Evolutionary conservation across 2,113 vertebrate genomes (phyloP), one percentile per base, ranked within the genome.

Genomic region (Melanerpes formicivorus): DNA sequence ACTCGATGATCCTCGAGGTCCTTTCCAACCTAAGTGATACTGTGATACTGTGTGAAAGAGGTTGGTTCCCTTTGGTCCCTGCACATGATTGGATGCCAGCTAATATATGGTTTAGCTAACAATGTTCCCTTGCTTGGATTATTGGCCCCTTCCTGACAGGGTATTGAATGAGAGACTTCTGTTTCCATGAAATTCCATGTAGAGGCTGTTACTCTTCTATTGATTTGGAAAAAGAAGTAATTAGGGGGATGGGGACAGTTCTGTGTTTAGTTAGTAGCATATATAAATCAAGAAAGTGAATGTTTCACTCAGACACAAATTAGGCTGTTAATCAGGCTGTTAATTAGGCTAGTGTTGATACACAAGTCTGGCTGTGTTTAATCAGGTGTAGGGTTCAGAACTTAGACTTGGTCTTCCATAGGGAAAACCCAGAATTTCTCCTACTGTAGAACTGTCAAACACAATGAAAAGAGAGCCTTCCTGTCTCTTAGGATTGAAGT

Each of bases 271-370:
- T 69, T 85, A 71, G 48, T 59, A 71, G 94, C 26, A 40, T 32
- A 50, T 30, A 77, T 55, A 30, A 92, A 84, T 73, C 14, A 87
- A 50, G 46, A 63, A 64, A 37, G 80, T 46, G 65, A 67, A 88
- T 62, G 65, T 66, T 88, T 96, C 18, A 48, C 27, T 85, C 67
- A 59, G 71, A 59, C 18, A 5, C 56, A 87, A 87, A 79, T 90
- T 81, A 83, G 50, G 27, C 56, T 81, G 83, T 84, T 95, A 85
- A 75, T 90, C 80, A 84, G 50, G 27, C 56, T 81, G 83, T 82
- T 95, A 95, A 93, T 96, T 93, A 95, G 72, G 67, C 65, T 71
- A 44, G 72, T 90, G 59, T 81, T 94, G 84, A 65, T 71, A 70
- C 37, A 69, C 13, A 63, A 9, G 1, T 87, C 37, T 83, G n/a